Conservation (phyloP, 2,113 vertebrate genomes). For the Megalops atlanticus region DNA sequence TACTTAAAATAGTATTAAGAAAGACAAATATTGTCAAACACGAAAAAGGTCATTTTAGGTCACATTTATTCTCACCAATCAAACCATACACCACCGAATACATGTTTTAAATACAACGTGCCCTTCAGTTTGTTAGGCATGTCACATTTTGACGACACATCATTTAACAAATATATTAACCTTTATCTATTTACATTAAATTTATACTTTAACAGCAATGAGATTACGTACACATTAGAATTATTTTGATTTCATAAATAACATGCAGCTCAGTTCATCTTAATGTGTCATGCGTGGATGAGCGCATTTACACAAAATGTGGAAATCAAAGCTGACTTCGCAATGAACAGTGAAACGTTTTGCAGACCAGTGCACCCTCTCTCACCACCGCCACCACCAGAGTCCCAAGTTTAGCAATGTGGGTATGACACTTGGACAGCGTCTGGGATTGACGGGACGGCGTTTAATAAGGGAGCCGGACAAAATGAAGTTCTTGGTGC, state of each 20-base stretch:
- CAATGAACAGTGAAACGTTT: not conserved
- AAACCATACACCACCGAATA: not conserved
- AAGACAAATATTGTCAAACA: not conserved
- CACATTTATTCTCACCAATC: not conserved
- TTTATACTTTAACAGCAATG: constrained; percentile 19
- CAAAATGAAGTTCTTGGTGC: constrained; percentile 53
- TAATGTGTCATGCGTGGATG: constrained; percentile 56
- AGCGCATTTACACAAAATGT: not conserved
- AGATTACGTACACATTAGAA: not conserved
- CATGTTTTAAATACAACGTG: not conserved
- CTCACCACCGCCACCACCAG: not conserved
- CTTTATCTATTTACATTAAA: constrained; percentile 47
- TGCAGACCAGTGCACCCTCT: too few species aligned
- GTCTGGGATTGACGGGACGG: constrained; percentile 48
- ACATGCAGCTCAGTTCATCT: constrained; percentile 58
- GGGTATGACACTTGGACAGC: constrained; percentile 53
- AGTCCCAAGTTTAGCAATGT: constrained; percentile 51
- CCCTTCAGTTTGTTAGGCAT: not conserved
- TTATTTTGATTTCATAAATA: constrained; percentile 50
- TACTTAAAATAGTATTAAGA: not conserved
- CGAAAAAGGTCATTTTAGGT: not conserved
- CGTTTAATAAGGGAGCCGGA: constrained; percentile 42
- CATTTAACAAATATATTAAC: constrained; percentile 34
- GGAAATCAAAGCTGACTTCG: not conserved
- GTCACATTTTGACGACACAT: constrained; percentile 4